phyloP scores from a whole-genome alignment of 2,888 invertebrate species.

The Tanytarsus gracilentus region DNA sequence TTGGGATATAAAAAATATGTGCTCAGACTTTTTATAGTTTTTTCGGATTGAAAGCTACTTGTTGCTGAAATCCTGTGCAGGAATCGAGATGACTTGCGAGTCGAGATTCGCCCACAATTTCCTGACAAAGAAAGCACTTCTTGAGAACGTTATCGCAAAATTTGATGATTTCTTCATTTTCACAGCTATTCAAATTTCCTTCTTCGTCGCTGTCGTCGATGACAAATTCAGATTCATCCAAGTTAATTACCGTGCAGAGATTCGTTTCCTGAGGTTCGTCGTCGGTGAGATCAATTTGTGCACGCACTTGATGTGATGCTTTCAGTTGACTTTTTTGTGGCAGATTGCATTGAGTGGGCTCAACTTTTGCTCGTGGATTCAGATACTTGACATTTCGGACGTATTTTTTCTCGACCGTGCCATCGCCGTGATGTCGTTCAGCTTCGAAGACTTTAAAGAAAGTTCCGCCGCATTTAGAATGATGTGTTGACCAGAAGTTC shows the following conservation, averaged over 20 bases:
- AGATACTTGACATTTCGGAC: background rate
- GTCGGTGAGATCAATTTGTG: background rate
- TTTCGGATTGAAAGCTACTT: background rate
- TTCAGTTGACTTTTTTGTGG: background rate
- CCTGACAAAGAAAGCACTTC: background rate
- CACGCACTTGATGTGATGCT: background rate
- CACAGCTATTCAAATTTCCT: background rate
- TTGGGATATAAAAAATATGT: background rate
- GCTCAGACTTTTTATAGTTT: background rate
- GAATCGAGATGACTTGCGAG: background rate
- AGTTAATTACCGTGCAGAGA: background rate
- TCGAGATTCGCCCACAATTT: background rate
- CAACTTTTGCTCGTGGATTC: background rate
- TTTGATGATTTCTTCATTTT: background rate
- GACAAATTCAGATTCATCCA: too few species aligned
- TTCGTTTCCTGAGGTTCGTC: background rate
- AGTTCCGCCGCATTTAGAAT: background rate
- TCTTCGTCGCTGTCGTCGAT: background rate
- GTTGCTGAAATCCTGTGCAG: background rate
- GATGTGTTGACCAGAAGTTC: background rate
- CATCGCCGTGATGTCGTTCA: too few species aligned
- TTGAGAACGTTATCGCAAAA: background rate
- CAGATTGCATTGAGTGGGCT: background rate
- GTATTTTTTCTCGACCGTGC: too few species aligned
- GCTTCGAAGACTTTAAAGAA: background rate